Conservation (phyloP, 1,140 invertebrate genomes). For the Plectrocnemia conspersa region DNA sequence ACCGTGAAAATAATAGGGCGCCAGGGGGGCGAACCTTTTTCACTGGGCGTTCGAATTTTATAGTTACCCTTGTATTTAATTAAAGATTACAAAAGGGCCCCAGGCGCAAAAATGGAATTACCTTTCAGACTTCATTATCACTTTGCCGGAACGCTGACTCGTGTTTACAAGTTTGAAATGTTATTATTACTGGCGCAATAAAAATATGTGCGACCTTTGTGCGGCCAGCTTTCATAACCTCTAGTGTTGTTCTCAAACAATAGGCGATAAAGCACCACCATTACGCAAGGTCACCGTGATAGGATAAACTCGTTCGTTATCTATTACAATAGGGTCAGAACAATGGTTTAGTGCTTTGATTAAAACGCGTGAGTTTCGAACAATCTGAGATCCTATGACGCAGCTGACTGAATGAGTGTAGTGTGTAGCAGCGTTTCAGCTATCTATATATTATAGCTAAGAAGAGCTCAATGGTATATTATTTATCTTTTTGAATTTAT, state of each 20-base stretch:
- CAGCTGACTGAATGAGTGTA: no score
- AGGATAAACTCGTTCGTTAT: no score
- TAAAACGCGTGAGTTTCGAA: no score
- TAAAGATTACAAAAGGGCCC: conserved; percentile 6
- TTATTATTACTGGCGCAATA: conserved; percentile 20
- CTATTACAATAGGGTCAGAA: no score
- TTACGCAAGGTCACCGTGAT: conserved; percentile 3
- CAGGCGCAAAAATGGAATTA: conserved; percentile 3
- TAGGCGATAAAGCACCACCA: conserved; percentile 3
- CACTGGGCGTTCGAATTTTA: conserved; percentile 1
- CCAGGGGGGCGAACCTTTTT: conserved; percentile 3
- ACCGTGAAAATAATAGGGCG: neutral
- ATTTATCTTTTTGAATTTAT: no score
- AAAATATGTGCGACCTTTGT: conserved; percentile 20
- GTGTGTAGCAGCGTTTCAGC: no score
- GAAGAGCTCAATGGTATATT: no score
- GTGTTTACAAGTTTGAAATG: conserved; percentile 23
- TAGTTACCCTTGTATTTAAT: conserved; percentile 10
- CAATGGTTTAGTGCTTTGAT: no score
- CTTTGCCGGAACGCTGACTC: neutral
- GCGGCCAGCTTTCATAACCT: conserved; percentile 6
- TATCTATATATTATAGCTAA: no score
- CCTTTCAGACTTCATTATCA: conserved; percentile 15
- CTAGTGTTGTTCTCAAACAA: conserved; percentile 19
- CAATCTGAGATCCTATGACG: no score